Evolutionary conservation across 2,888 invertebrate genomes (phyloP).

Genomic region (Hirudinaria manillensis): DNA sequence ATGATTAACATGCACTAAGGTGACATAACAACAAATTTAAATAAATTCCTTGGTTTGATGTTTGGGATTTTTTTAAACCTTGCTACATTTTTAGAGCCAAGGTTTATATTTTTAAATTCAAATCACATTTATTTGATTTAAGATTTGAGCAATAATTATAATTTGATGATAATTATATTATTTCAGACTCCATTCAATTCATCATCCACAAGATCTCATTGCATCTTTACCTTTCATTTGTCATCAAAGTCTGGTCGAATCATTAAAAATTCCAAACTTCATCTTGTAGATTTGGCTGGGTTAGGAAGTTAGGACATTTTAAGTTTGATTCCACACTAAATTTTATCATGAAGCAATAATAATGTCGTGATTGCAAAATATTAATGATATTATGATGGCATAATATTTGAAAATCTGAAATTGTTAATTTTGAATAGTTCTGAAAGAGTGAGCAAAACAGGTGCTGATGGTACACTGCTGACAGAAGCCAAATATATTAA

Average conservation of each 20-base stretch:
- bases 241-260: conserved; percentile 51
- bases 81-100: too few relatives aligned
- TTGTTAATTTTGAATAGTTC: conserved; percentile 45
- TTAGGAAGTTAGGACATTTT: conserved; percentile 38
- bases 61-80: too few relatives aligned
- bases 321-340: not conserved
- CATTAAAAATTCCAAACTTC: conserved; percentile 52
- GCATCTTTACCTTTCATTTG: conserved; percentile 54
- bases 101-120: too few relatives aligned
- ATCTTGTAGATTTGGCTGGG: conserved; percentile 56
- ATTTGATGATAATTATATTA: too few relatives aligned
- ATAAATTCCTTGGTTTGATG: too few relatives aligned
- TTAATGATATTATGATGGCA: too few relatives aligned
- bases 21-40: too few relatives aligned
- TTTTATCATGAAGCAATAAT: not conserved
- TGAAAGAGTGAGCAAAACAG: conserved; percentile 54
- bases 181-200: conserved; percentile 55
- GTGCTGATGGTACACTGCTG: conserved; percentile 52
- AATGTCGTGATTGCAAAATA: not conserved
- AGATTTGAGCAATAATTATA: too few relatives aligned
- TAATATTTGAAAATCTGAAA: not conserved
- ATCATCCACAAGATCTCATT: conserved; percentile 55
- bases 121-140: too few relatives aligned
- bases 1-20: too few relatives aligned
- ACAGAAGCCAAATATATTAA: conserved; percentile 56